Percentiles rank a stretch among this genome's conserved stretches.
phyloP scores from a whole-genome alignment of 2,888 invertebrate species.

The Leptopterna dolabrata region DNA sequence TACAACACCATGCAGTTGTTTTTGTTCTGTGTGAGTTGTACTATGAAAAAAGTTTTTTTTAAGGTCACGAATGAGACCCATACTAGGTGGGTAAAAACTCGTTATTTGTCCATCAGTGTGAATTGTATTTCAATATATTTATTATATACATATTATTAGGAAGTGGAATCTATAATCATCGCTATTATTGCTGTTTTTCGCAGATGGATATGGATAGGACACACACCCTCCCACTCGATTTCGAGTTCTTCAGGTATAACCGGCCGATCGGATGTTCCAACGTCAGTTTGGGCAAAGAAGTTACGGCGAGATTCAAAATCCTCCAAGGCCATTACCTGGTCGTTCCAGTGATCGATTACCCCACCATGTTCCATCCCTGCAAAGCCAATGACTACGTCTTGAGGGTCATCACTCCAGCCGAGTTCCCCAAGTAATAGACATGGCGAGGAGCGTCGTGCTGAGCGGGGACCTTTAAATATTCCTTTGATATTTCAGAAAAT shows the following conservation, averaged over 20 bases:
- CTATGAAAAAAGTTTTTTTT: not conserved
- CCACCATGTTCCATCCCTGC: not conserved
- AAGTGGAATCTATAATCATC: too few species aligned
- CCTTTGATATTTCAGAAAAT: too few species aligned
- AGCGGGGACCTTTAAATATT: too few species aligned
- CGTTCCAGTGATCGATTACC: not conserved
- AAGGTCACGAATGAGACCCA: too few species aligned
- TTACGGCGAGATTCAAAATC: not conserved
- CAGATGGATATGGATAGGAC: not conserved
- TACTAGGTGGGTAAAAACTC: too few species aligned
- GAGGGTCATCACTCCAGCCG: conserved; percentile 22
- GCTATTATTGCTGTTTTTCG: not conserved
- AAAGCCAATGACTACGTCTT: conserved; percentile 24
- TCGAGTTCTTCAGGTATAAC: conserved; percentile 29
- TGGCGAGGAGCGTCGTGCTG: not conserved
- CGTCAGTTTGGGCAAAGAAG: not conserved
- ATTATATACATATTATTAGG: too few species aligned
- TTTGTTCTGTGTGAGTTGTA: not conserved
- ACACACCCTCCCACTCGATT: not conserved
- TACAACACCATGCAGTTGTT: not conserved
- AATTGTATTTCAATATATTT: too few species aligned
- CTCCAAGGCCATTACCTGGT: conserved; percentile 13
- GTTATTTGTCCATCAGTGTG: too few species aligned
- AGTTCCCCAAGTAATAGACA: conserved; percentile 28
- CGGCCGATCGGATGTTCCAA: conserved; percentile 22